phyloP scores from a whole-genome alignment of 2,797 vertebrate genomes.

The Eleutherodactylus coqui region DNA sequence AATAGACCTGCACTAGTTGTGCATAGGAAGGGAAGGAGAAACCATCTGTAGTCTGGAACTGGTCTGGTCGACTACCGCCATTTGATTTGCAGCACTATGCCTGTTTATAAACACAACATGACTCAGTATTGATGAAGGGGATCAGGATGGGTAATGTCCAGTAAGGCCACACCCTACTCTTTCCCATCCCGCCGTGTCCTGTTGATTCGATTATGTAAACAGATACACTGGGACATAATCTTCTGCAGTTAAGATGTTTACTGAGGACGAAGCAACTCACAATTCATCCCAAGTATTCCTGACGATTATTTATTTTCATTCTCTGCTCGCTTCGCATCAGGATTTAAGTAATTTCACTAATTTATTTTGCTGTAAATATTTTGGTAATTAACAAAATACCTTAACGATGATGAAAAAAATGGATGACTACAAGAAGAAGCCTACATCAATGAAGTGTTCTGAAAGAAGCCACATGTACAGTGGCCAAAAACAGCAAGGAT shows the following conservation, averaged over 20 bases:
- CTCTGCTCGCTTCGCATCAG: conserved; percentile 74
- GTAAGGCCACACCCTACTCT: conserved; percentile 38
- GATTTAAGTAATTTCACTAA: conserved; percentile 74
- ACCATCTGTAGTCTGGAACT: conserved; percentile 6
- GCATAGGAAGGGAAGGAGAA: neutral
- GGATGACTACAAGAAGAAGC: neutral
- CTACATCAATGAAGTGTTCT: neutral
- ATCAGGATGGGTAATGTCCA: conserved; percentile 26
- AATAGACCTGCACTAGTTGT: neutral
- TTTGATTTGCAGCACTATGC: conserved; percentile 7
- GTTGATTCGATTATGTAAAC: conserved; percentile 70
- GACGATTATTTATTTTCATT: conserved; percentile 78
- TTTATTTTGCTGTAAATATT: conserved; percentile 82
- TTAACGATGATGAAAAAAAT: conserved; percentile 17
- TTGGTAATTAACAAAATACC: conserved; percentile 70
- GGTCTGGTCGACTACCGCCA: neutral
- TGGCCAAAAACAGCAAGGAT: neutral
- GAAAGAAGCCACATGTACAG: neutral
- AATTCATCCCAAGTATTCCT: conserved; percentile 78
- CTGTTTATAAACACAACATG: conserved; percentile 51
- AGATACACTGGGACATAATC: conserved; percentile 72
- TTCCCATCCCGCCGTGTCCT: neutral
- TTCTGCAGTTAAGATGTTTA: conserved; percentile 81
- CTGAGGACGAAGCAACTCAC: conserved; percentile 73
- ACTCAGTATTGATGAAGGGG: conserved; percentile 15